Evolutionary conservation across 2,113 vertebrate genomes (phyloP), one percentile per base, ranked within the genome.

Genomic region (Chaenocephalus aceratus): DNA sequence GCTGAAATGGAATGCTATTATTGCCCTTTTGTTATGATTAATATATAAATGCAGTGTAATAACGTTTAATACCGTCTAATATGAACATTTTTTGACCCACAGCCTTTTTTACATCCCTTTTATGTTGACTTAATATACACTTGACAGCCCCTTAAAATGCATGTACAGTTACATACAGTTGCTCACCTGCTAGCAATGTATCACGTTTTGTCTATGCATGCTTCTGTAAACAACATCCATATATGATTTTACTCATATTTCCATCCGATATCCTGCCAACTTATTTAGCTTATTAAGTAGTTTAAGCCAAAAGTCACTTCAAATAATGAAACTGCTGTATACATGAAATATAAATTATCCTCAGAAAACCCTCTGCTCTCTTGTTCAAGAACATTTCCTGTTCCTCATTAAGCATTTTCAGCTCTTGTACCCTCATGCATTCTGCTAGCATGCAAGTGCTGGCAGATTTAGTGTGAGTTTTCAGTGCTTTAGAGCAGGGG

Each of bases 391-490:
- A 41, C 6, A 49, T 8, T 8, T 26, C 4, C 16, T 0, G 4
- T 14, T 61, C 14, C 6, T 59, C 58, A 18, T 73, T 34, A 82
- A 83, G 8, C 63, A 75, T 70, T 61, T 61, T 64, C 4, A 77
- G 45, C 14, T 72, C 45, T 51, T 51, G 46, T 11, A n/a, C 4
- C 2, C 57, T 48, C 13, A 6, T 65, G 18, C 3, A 53, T 71
- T 81, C 44, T 13, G 74, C 79, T 85, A 82, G 49, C 71, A n/a
- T 64, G 75, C 71, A 60, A n/a, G 48, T 72, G 61, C 74, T 79
- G 66, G 72, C 74, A 30, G 6, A 57, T 75, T 6, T 21, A 11
- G 59, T 56, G 46, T 54, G 5, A 58, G 6, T 52, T 21, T 36
- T 67, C 48, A 58, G 7, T 67, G 66, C 41, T 57, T 57, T 10